These are phyloP conservation scores for Cotesia chilonis DNA, from an alignment of 1,140 invertebrate genomes.

Conservation along the genomic window DNA sequence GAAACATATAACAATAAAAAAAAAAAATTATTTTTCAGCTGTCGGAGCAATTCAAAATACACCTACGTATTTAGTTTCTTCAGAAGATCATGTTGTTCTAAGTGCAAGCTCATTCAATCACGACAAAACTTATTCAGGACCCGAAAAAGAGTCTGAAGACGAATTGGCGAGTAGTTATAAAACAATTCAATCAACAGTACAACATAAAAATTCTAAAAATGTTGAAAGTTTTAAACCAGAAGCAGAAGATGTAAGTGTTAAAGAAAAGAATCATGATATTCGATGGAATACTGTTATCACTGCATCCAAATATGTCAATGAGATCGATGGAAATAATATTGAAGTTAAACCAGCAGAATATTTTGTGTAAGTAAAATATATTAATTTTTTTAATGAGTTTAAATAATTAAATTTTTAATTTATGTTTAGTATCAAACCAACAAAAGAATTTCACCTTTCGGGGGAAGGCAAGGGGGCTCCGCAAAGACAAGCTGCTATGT, in stretches of 20 bases:
- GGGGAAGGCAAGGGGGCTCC: slow-evolving; percentile 79
- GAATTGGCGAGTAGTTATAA: slow-evolving; percentile 46
- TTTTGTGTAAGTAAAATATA: slow-evolving; percentile 49
- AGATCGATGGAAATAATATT: slow-evolving; percentile 61
- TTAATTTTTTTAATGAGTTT: background rate
- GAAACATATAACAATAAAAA: background rate
- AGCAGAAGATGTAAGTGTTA: slow-evolving; percentile 30
- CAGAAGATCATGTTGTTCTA: slow-evolving; percentile 48
- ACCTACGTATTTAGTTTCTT: slow-evolving; percentile 48
- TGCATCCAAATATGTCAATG: slow-evolving; percentile 57
- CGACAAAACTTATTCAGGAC: slow-evolving; percentile 47
- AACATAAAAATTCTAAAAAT: slow-evolving; percentile 56
- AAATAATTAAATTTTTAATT: slow-evolving; percentile 3
- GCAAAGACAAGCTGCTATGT: slow-evolving; percentile 70
- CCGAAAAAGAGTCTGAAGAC: slow-evolving; percentile 35
- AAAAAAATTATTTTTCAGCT: slow-evolving; percentile 42
- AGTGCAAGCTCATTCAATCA: slow-evolving; percentile 53
- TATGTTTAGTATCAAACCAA: slow-evolving; percentile 44
- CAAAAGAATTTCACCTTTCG: slow-evolving; percentile 61
- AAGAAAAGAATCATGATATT: slow-evolving; percentile 32
- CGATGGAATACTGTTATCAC: slow-evolving; percentile 45
- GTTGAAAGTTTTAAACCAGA: slow-evolving; percentile 37
- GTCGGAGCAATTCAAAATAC: slow-evolving; percentile 56
- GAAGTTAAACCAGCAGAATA: slow-evolving; percentile 60
- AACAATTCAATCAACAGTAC: slow-evolving; percentile 47